Base-by-base conservation (phyloP, 2,888 invertebrate genomes). In the Nomada ferruginata region DNA sequence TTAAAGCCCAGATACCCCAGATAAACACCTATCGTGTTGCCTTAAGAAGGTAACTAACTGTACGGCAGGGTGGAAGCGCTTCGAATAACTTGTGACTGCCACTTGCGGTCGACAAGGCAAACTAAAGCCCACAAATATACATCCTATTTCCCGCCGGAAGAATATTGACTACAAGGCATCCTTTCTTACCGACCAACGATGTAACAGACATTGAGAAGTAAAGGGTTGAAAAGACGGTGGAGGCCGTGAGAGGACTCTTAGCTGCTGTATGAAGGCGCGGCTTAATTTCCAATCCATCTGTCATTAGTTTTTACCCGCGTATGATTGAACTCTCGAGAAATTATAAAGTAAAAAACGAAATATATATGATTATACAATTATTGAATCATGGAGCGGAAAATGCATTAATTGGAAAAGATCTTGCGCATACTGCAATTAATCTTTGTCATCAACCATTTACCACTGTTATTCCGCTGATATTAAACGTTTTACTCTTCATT, bases 121-220 rank as follows among this genome's bases (percentile, higher is more conserved):
- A 71, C 13, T 10, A 50, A 60, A 50, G 11, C n/a, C n/a, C 42
- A 9, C 42, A 26, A 26, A 36, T 36, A 55, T 11, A 29, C 70
- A 23, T 76, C 53, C 57, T 59, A 73, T 76, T 70, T 57, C 59
- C 73, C 60, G 60, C 64, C 29, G 61, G 50, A 71, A 70, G 18
- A 7, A 15, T 61, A 50, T 59, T 63, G 82, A 23, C 13, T 2
- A 29, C 10, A 15, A 13, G 68, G 71, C 55, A 50, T 44, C 10
- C 82, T 61, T n/a, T 65, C 29, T 87, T 86, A 86, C 84, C 86
- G 84, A 86, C 87, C 5, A 18, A 23, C 50, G 75, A 59, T 77
- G 64, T 29, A 44, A 29, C 47, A 47, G 29, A 57, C 0, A 20
- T 60, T 18, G 2, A 5, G 10, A 18, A 13, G 5, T 42, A 61